Base-by-base conservation (phyloP, 1,140 invertebrate genomes). In the Heliothis virescens region DNA sequence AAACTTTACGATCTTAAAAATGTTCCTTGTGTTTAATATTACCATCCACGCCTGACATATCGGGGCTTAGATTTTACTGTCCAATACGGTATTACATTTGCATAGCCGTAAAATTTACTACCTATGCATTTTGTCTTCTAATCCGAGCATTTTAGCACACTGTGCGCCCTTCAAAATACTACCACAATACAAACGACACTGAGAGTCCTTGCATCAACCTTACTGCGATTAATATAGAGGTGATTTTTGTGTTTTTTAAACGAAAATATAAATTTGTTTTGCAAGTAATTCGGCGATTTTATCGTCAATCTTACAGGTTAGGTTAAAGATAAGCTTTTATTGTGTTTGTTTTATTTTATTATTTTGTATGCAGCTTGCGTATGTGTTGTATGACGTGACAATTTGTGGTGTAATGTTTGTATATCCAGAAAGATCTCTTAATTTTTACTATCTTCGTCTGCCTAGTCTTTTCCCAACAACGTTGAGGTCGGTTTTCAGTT, bases 71-170 rank as follows among this genome's bases (percentile, higher is more conserved):
- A 87, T 89, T 93, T 91, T 91, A 93, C 87, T 87, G 83, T 87
- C 86, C 87, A 89, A 89, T 90, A 87, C 84, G 78, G 82, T 84
- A 65, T 85, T 84, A 86, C 84, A 93, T 94, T 94, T 92, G 91
- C 91, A 94, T 94, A 93, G 82, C 87, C 90, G 89, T 94, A 94
- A 93, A 93, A 87, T 88, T 92, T 91, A 94, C 90, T 84, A 87
- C 89, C 85, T 86, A 91, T 90, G 90, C 91, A 92, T 92, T 92
- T 89, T 85, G 82, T 83, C 83, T 85, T 83, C 85, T 92, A 93
- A 94, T 92, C 91, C 86, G 62, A 78, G 71, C 80, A 69, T 87
- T 87, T 89, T 84, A 86, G 83, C 86, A 81, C 85, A 89, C 83
- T 86, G 84, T 89, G 83, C 80, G 76, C 62, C 67, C 74, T 80